Evolutionary conservation across 2,888 invertebrate species (phyloP), one percentile per base, ranked within the genome.

Genomic region (Physocephala rufipes): DNA sequence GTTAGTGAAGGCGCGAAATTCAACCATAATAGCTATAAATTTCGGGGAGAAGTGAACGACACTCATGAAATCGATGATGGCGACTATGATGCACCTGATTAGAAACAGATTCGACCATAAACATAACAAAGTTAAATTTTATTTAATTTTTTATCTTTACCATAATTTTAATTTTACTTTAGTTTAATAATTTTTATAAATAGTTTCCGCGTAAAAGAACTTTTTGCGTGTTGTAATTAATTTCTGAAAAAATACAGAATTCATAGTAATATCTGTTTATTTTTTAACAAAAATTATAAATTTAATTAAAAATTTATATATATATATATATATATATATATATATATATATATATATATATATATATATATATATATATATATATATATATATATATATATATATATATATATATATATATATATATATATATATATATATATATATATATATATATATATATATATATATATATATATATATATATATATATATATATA

Each of bases 31-130:
- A 61, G 66, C 3, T 2, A 21, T 21, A 21, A 53, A 2, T 21
- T 15, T 19, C 21, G 12, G 72, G 69, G 36, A 70, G 74, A 74
- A 71, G 72, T 69, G 67, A 73, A 71, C 66, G 69, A 71, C 67
- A 71, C 67, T 58, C 65, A 74, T 28, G 47, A 61, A 36, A 9
- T 9, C 36, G 59, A 64, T 64, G 70, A 55, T 63, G 68, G 64
- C 62, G 67, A 70, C 13, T 16, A 66, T 63, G 21, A 70, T 66
- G 67, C 67, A 70, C 67, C 67, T 68, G 68, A 62, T 68, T 68
- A 68, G 45, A 67, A 67, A 43, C 21, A 47, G 21, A 66, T 51
- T 24, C 9, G 43, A 62, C n/a, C 19, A 43, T 13, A 62, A 43
- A 62, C 21, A 64, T 26, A 26, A 21, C 24, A 43, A 49, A 26